These are phyloP conservation scores for Psylliodes chrysocephalus DNA, from an alignment of 2,888 invertebrate species.

Conservation along the genomic window DNA sequence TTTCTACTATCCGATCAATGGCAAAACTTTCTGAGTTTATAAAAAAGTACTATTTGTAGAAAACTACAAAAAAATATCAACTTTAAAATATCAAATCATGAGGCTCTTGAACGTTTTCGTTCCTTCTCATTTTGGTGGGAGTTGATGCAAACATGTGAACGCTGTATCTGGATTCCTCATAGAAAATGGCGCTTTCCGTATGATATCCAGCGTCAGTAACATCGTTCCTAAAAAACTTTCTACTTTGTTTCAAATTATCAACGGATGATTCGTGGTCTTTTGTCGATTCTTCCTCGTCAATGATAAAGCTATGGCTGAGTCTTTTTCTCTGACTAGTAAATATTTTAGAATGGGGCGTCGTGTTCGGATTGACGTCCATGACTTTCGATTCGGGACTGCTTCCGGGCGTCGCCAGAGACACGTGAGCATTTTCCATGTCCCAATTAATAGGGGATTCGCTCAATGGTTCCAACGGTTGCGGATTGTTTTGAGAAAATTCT, in stretches of 20 bases:
- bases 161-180: slow-evolving; percentile 46
- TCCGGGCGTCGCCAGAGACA: slow-evolving; percentile 52
- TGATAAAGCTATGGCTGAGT: slow-evolving; percentile 61
- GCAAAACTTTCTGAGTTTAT: no score
- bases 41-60: no score
- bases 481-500: slow-evolving; percentile 34
- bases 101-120: background rate
- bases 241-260: slow-evolving; percentile 41
- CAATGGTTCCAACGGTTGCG: slow-evolving; percentile 32
- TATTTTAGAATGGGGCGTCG: slow-evolving; percentile 60
- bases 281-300: slow-evolving; percentile 47
- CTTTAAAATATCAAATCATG: no score
- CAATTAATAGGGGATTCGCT: slow-evolving; percentile 58
- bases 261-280: slow-evolving; percentile 42
- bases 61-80: no score
- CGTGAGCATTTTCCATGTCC: slow-evolving; percentile 61
- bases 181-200: slow-evolving; percentile 49
- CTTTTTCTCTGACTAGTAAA: slow-evolving; percentile 61
- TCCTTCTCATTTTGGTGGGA: slow-evolving; percentile 53
- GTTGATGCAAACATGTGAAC: slow-evolving; percentile 59
- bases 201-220: slow-evolving; percentile 58
- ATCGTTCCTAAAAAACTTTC: slow-evolving; percentile 50
- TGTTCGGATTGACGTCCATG: slow-evolving; percentile 59
- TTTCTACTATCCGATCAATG: no score
- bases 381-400: slow-evolving; percentile 45